These are phyloP conservation scores for Drosophila leontia DNA, from an alignment of 1,140 invertebrate genomes.

Conservation along the genomic window DNA sequence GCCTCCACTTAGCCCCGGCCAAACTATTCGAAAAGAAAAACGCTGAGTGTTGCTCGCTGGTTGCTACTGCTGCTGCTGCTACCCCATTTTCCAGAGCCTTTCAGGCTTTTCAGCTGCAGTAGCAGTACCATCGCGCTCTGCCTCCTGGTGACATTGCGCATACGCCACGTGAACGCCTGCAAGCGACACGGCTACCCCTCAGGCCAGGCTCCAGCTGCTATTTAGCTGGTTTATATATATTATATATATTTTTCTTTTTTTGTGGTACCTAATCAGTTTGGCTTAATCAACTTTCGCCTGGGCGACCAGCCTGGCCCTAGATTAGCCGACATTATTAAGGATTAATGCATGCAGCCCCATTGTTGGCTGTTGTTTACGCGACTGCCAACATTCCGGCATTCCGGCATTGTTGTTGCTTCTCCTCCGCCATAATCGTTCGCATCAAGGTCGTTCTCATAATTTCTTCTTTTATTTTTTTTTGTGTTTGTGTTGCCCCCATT, in stretches of 20 bases:
- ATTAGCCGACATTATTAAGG: slow-evolving; percentile 71
- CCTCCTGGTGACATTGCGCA: slow-evolving; percentile 50
- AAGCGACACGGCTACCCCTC: slow-evolving; percentile 30
- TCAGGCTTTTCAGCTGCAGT: slow-evolving; percentile 15
- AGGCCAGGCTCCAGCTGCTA: slow-evolving; percentile 16
- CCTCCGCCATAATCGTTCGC: slow-evolving; percentile 32
- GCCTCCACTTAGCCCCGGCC: slow-evolving; percentile 67
- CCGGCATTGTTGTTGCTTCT: slow-evolving; percentile 22
- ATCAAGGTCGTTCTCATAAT: slow-evolving; percentile 58
- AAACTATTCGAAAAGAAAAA: slow-evolving; percentile 79
- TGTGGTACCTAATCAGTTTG: slow-evolving; percentile 57
- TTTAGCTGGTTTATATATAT: slow-evolving; percentile 6
- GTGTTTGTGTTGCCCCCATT: slow-evolving; percentile 32
- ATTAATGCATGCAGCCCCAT: slow-evolving; percentile 67
- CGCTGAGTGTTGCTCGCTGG: slow-evolving; percentile 44
- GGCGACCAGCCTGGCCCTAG: slow-evolving; percentile 20
- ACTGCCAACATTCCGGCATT: slow-evolving; percentile 6
- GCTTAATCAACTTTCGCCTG: slow-evolving; percentile 63
- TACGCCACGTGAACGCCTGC: slow-evolving; percentile 49
- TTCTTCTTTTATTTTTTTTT: slow-evolving; percentile 5
- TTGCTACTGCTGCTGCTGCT: slow-evolving; percentile 19
- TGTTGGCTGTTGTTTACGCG: slow-evolving; percentile 27
- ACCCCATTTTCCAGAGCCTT: slow-evolving; percentile 7
- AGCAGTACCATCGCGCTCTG: neutral
- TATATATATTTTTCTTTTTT: neutral